Percentiles rank a stretch among this genome's conserved stretches.
Evolutionary conservation across 2,888 invertebrate genomes (phyloP).

Genomic region (Acleris laterana): DNA sequence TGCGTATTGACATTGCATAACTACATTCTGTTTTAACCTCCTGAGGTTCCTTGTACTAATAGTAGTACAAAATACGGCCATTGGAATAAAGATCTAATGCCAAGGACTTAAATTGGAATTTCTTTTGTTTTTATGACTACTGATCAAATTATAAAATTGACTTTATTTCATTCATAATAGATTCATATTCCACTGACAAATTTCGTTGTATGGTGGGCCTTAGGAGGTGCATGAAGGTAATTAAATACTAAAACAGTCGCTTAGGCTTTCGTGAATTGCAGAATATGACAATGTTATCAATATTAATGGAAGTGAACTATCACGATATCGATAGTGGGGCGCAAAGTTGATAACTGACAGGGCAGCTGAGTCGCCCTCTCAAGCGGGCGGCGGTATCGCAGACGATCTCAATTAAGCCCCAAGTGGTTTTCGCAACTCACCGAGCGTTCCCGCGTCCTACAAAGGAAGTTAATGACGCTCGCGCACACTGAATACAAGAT

Average conservation of each 20-base stretch:
- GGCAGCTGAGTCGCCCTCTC: constrained; percentile 49
- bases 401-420: constrained; percentile 73
- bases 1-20: constrained; percentile 17
- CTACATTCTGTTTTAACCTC: constrained; percentile 3
- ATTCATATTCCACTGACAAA: no score
- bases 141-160: no score
- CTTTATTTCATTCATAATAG: no score
- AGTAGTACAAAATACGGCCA: no score
- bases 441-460: constrained; percentile 58
- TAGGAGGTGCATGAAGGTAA: neutral
- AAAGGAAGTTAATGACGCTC: constrained; percentile 74
- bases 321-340: constrained; percentile 38
- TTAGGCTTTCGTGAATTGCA: neutral
- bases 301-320: constrained; percentile 11
- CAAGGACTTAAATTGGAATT: no score
- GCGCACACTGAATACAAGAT: constrained; percentile 67
- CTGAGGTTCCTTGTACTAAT: no score
- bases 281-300: constrained; percentile 18
- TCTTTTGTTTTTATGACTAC: no score
- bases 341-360: constrained; percentile 51
- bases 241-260: neutral
- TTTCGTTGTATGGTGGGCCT: no score
- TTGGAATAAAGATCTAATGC: no score
- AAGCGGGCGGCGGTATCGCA: constrained; percentile 49
- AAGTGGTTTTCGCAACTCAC: constrained; percentile 72